phyloP scores from a whole-genome alignment of 1,140 invertebrate species.

The Pseudomyrmex concolor region DNA sequence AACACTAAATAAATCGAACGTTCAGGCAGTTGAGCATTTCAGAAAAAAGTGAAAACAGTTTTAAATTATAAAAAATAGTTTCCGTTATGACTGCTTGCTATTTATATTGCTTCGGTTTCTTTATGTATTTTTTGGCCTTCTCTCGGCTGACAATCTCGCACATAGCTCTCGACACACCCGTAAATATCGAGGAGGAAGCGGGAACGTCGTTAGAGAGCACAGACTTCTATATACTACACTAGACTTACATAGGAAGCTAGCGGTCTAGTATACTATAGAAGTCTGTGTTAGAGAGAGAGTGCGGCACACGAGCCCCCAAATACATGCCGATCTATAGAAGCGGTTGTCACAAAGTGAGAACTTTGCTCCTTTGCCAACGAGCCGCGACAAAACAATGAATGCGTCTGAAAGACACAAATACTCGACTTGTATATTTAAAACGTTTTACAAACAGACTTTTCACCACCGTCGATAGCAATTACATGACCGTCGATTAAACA shows the following conservation, averaged over 20 bases:
- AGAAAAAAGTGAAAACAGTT: too few relatives aligned
- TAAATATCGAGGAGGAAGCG: constrained; percentile 12
- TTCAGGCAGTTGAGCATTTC: too few relatives aligned
- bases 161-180: constrained; percentile 14
- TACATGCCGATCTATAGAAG: constrained; percentile 7
- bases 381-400: constrained; percentile 19
- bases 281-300: too few relatives aligned
- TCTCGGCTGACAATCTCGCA: too few relatives aligned
- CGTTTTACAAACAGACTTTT: neutral
- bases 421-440: neutral
- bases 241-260: too few relatives aligned
- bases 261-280: too few relatives aligned
- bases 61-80: too few relatives aligned
- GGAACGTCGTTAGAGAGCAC: neutral
- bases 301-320: constrained; percentile 66
- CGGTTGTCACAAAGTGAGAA: neutral
- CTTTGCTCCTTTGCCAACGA: neutral
- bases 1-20: too few relatives aligned
- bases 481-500: too few relatives aligned
- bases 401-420: constrained; percentile 3
- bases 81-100: too few relatives aligned
- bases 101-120: neutral
- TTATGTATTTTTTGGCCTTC: neutral
- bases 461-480: too few relatives aligned
- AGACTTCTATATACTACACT: too few relatives aligned